Evolutionary conservation across 2,888 invertebrate species (phyloP).

Genomic region (Galerucella nymphaeae): DNA sequence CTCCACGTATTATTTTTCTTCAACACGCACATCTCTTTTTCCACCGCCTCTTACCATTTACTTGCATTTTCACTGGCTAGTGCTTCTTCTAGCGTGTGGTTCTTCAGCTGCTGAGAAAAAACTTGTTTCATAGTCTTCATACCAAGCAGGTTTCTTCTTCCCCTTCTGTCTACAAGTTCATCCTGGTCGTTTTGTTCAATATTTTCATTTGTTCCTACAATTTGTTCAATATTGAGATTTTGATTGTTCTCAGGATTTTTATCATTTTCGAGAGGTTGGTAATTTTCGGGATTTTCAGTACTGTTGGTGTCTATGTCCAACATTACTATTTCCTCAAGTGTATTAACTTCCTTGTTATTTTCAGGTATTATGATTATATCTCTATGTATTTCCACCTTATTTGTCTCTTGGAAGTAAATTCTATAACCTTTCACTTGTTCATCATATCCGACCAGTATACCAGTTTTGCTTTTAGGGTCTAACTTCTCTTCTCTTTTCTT

Average conservation of each 20-base stretch:
- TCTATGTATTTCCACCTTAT: conserved; percentile 23
- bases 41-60: conserved; percentile 35
- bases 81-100: conserved; percentile 35
- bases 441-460: conserved; percentile 51
- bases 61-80: conserved; percentile 29
- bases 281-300: too few relatives aligned
- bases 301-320: too few relatives aligned
- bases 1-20: too few relatives aligned
- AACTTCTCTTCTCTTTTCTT: conserved; percentile 55
- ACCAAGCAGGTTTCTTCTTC: too few relatives aligned
- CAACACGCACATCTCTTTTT: too few relatives aligned
- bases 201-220: too few relatives aligned
- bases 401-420: conserved; percentile 42
- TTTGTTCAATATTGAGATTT: too few relatives aligned
- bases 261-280: not conserved
- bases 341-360: too few relatives aligned
- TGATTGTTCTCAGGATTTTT: too few relatives aligned
- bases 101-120: conserved; percentile 25
- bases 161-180: not conserved
- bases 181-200: too few relatives aligned
- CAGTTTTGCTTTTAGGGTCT: conserved; percentile 51
- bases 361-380: not conserved
- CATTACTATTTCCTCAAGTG: not conserved
- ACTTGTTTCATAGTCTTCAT: conserved; percentile 16
- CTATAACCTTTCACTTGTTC: not conserved